Evolutionary conservation across 2,888 invertebrate genomes (phyloP), one percentile per base, ranked within the genome.

Genomic region (Aricia artaxerxes): DNA sequence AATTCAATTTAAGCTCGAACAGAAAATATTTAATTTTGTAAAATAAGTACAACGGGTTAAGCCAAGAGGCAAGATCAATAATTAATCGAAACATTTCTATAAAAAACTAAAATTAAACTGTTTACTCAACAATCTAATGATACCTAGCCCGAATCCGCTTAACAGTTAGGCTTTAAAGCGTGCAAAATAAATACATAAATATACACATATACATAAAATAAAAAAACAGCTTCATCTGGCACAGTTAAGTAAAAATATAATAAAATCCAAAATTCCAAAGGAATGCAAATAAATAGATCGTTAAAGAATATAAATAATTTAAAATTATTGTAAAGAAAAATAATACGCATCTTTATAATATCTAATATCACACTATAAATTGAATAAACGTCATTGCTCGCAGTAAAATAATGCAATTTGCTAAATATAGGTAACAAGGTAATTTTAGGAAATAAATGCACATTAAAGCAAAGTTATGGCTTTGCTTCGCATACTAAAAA

Each of bases 301-400:
- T 31, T 1, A 64, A 9, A 31, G 1, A 31, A 7, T 31, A 31
- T 31, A 64, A 31, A 64, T 24, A 9, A 61, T n/a, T 24, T 24
- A 0, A 69, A 69, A 69, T 11, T 11, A 69, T 11, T 11, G 1
- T 57, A 57, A 69, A 69, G 11, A 69, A 44, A 64, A 64, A 31
- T 24, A 6, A 73, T 40, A 73, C 44, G 24, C 73, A 7, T 44
- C 44, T 73, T 73, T 73, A 73, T 44, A n/a, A 73, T 44, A n/a
- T 44, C 73, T 73, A 73, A 73, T 73, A 73, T 73, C 73, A 73
- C 73, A 73, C 73, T 44, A 73, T 44, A 44, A 44, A 73, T 73
- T n/a, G 73, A 73, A 44, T 38, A 69, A 69, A 69, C 38, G 69
- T 69, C 69, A 69, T 69, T 69, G 69, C 69, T 69, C 69, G 69